Percentiles rank a stretch among this genome's conserved stretches.
Evolutionary conservation across 2,113 vertebrate genomes (phyloP).

Genomic region (Vombatus ursinus): DNA sequence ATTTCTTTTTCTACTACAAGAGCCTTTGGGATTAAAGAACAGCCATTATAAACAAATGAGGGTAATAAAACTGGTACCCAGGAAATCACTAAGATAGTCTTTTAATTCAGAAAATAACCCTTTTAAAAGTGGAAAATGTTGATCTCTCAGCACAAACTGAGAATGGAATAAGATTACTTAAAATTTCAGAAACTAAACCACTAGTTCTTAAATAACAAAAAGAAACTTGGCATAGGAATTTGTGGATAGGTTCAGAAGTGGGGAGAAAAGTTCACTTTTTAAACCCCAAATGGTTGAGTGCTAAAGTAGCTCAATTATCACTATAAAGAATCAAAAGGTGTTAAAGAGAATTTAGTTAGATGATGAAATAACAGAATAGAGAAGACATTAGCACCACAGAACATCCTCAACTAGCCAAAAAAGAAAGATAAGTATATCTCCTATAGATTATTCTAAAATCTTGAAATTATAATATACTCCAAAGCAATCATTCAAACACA

Average conservation of each 20-base stretch:
- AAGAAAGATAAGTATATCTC: too few species aligned
- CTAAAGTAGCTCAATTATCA: background rate
- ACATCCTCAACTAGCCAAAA: background rate
- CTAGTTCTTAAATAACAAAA: slow-evolving; percentile 7
- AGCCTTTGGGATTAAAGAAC: slow-evolving; percentile 25
- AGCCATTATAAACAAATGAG: background rate
- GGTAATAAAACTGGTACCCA: background rate
- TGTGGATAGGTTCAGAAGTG: slow-evolving; percentile 18
- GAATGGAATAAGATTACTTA: background rate
- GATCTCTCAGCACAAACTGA: slow-evolving; percentile 3
- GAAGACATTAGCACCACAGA: background rate
- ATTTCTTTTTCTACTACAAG: slow-evolving; percentile 42
- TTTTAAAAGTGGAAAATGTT: slow-evolving; percentile 2
- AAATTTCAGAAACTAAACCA: background rate
- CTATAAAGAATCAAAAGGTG: background rate
- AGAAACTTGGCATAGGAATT: background rate
- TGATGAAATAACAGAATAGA: background rate
- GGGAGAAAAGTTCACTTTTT: background rate
- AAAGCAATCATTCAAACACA: background rate
- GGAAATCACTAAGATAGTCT: background rate
- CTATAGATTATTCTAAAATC: background rate
- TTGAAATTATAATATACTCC: background rate
- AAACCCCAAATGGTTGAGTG: background rate
- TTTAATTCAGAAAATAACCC: slow-evolving; percentile 8
- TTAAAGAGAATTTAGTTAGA: background rate